Base-by-base conservation (phyloP, 1,140 invertebrate genomes). In the Drosophila neocordata region DNA sequence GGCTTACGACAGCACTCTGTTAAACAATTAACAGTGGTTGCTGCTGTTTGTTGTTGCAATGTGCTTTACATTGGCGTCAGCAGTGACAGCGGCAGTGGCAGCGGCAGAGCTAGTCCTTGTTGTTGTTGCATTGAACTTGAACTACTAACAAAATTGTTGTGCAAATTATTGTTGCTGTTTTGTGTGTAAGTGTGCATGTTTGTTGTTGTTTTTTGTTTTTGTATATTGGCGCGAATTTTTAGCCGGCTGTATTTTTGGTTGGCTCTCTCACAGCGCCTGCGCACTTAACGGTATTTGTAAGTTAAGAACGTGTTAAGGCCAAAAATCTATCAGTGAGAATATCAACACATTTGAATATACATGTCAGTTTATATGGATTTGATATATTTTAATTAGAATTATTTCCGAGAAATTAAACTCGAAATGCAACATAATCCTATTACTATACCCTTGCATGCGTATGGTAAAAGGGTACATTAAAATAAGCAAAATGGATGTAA, bases 71-170 rank as follows among this genome's bases (percentile, higher is more conserved):
- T 70, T 62, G 68, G 65, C 73, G 65, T 75, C 73, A 18, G 55
- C n/a, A 62, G 65, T 72, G 65, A 75, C 73, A 18, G 55, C n/a
- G 48, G 11, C 8, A 20, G 15, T 9, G 41, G n/a, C 41, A 20
- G 15, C 27, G 34, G 52, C 60, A 15, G 22, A 15, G 4, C 9
- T 5, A 37, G 6, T 34, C 31, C 15, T 74, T 66, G 58, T 52
- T 74, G 59, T 65, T 68, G 75, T 75, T 83, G 79, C 70, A 55
- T 82, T 82, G 79, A 75, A 79, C 76, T 82, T 82, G 75, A 82
- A 82, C 71, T 83, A 82, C 27, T 53, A 58, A 24, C 37, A 57
- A 71, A 52, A 24, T 79, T 64, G 69, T 70, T 81, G 65, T 59
- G 56, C 55, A 31, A 6, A 31, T 20, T 61, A 60, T 55, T 48